Evolutionary conservation across 2,888 invertebrate genomes (phyloP), one percentile per base, ranked within the genome.

Genomic region (Lasioglossum malachurum): DNA sequence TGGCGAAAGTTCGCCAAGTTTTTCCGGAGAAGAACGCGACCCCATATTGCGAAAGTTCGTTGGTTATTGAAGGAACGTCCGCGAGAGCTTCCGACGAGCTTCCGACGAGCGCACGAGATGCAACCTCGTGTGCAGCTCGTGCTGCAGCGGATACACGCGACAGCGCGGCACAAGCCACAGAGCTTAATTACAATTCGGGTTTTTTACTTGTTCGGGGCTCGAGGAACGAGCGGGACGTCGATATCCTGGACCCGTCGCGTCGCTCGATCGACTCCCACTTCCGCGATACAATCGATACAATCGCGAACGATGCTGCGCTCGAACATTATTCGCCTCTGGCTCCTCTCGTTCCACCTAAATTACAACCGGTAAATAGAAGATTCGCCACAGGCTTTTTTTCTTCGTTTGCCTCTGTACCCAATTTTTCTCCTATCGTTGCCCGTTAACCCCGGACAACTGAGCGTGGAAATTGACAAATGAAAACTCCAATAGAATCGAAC

Each of bases 1-100:
- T 7, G 35, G 23, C 5, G 79, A 74, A 85, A 85, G n/a, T 86
- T 53, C n/a, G 27, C 0, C 67, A 46, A 74, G 46, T 64, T 71
- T 75, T 71, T 71, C 16, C 41, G 57, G 16, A 10, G n/a, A 69
- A 14, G 60, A 60, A 67, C 76, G 60, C 46, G 76, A 76, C 73
- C 60, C 16, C 67, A 76, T 79, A 83, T 85, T 79, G 79, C 73
- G 41, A 74, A 84, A 85, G 84, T 84, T 85, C 16, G 38, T 10
- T 4, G 46, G 76, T 76, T 84, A 75, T 83, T 72, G 27, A 31
- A 75, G 76, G 73, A 83, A 83, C 75, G 73, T 71, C n/a, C 12
- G n/a, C 57, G 57, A n/a, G n/a, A 57, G 57, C 57, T 57, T 57
- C 57, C 57, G 57, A 57, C 57, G 53, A 57, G 57, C 57, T 57